Evolutionary conservation across 2,888 invertebrate genomes (phyloP).

Genomic region (Agrenia bidenticulata): DNA sequence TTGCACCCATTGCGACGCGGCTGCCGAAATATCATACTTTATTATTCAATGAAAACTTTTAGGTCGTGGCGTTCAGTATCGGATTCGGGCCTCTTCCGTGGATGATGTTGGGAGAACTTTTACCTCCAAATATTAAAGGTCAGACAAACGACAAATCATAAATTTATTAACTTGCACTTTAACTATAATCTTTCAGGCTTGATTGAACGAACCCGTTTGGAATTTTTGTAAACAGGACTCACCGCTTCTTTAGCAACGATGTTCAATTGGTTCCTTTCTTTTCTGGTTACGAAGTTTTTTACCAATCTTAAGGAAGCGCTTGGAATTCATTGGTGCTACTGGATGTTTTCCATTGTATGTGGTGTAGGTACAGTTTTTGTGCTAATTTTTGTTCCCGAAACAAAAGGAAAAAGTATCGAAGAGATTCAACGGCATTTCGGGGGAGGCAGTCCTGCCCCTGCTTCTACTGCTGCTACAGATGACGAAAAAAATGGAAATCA

Average conservation of each 20-base stretch:
- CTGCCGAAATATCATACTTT: too few relatives aligned
- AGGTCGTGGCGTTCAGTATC: slow-evolving; percentile 10
- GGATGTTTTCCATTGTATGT: slow-evolving; percentile 44
- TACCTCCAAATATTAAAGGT: slow-evolving; percentile 71
- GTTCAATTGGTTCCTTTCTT: slow-evolving; percentile 74
- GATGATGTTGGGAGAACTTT: slow-evolving; percentile 71
- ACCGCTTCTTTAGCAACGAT: slow-evolving; percentile 62
- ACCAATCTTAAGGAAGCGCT: slow-evolving; percentile 36
- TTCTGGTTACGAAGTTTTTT: slow-evolving; percentile 58
- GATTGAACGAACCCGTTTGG: too few relatives aligned
- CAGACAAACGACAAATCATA: neutral
- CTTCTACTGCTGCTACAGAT: neutral
- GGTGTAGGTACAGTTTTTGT: slow-evolving; percentile 36
- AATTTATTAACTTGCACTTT: neutral
- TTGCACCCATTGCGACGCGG: too few relatives aligned
- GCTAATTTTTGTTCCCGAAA: slow-evolving; percentile 71
- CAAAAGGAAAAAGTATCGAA: slow-evolving; percentile 72
- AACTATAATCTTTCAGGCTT: too few relatives aligned
- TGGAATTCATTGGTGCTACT: slow-evolving; percentile 18
- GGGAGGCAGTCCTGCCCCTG: neutral
- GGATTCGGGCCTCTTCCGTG: slow-evolving; percentile 76
- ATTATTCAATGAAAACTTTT: too few relatives aligned
- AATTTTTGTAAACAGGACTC: slow-evolving; percentile 12
- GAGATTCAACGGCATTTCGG: slow-evolving; percentile 63
- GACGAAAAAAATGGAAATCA: neutral